Base-by-base conservation (phyloP, 2,888 invertebrate genomes). In the Synanthedon andrenaeformis region DNA sequence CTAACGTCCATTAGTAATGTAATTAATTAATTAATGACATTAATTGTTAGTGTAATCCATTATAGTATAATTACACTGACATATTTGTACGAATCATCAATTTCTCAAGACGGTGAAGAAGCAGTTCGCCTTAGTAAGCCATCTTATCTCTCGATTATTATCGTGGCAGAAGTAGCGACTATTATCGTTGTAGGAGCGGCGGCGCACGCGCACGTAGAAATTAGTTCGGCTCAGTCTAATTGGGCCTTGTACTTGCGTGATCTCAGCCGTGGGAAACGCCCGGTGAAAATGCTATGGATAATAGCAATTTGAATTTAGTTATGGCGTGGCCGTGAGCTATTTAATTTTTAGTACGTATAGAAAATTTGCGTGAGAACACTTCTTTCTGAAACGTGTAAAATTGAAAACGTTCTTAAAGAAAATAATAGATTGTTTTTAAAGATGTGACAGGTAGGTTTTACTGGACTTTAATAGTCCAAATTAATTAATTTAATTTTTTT, bases 211-310 rank as follows among this genome's bases (percentile, higher is more conserved):
- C 70, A 73, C 62, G 59, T 65, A 67, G 70, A 72, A 79, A 76
- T 76, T 75, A 76, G 76, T 79, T 73, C 76, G 70, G 64, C 67
- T 64, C 65, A 57, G 53, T 64, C 65, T 68, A 58, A 64, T 65
- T 70, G 69, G 62, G 58, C 57, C 55, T 55, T 66, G 66, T 59
- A 51, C 62, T 82, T 79, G 83, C 83, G 82, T 83, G 84, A 70
- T 70, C 67, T 35, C 70, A 70, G 63, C 72, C 84, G 84, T 82
- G 84, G 82, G 84, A 83, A 82, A 61, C 70, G 63, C 62, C 62
- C 70, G 69, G 78, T 74, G 79, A 76, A 78, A 82, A 78, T 70
- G 70, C 68, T 74, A 69, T 67, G 70, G 70, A 72, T 65, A 64
- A 65, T 64, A 62, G 72, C 73, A 71, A 76, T 76, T 75, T 75